These are phyloP conservation scores for Diplolepis rosae DNA, from an alignment of 2,888 invertebrate genomes.

Conservation along the genomic window DNA sequence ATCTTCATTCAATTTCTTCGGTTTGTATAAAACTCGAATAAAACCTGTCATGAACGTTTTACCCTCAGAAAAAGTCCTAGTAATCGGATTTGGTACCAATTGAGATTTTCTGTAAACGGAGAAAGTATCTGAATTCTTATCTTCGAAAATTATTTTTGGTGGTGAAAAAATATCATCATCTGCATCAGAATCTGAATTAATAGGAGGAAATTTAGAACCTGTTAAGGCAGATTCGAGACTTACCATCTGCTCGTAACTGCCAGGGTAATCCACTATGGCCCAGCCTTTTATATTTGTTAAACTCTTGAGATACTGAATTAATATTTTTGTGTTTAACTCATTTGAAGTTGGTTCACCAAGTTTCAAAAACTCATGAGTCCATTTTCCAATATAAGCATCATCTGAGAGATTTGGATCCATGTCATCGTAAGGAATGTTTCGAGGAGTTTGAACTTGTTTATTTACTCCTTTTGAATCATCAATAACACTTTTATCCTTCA, in stretches of 20 bases:
- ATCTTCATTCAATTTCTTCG: constrained; percentile 35
- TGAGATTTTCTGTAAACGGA: constrained; percentile 74
- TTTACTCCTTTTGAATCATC: constrained; percentile 53
- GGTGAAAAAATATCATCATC: not conserved
- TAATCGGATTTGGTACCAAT: constrained; percentile 75
- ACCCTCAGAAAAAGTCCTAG: not conserved
- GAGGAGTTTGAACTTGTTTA: constrained; percentile 79
- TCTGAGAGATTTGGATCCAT: constrained; percentile 72
- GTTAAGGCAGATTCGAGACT: constrained; percentile 78
- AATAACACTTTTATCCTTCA: not conserved
- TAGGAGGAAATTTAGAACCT: constrained; percentile 63
- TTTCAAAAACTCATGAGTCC: constrained; percentile 76
- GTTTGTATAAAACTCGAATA: constrained; percentile 70
- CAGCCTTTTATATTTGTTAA: constrained; percentile 76
- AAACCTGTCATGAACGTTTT: constrained; percentile 74
- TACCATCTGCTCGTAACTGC: constrained; percentile 77
- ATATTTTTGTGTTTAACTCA: constrained; percentile 76
- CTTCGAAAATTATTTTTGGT: constrained; percentile 65
- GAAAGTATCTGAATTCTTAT: constrained; percentile 72
- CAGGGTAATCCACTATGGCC: constrained; percentile 81
- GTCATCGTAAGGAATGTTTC: constrained; percentile 77
- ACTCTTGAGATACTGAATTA: constrained; percentile 78
- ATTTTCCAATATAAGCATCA: constrained; percentile 76
- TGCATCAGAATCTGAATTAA: not conserved
- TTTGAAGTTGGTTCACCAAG: constrained; percentile 77